Percentiles rank a stretch among this genome's conserved stretches.
phyloP scores from a whole-genome alignment of 1,140 invertebrate species.

The Heterodera schachtii region DNA sequence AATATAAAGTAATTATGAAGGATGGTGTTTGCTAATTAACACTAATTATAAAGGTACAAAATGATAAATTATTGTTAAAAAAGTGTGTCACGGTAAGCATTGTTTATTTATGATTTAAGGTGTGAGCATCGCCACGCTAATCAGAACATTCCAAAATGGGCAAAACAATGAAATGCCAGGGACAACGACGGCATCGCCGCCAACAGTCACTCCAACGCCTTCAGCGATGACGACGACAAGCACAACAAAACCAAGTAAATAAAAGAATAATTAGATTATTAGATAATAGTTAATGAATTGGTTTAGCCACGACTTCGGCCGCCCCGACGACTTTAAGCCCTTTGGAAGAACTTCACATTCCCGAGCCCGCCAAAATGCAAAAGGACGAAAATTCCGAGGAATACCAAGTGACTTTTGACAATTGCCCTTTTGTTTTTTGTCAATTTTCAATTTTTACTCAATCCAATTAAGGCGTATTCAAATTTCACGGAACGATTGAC shows the following conservation, averaged over 20 bases:
- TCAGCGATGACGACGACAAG: not conserved
- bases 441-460: not conserved
- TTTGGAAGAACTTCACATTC: not conserved
- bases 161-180: not conserved
- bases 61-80: too few species aligned
- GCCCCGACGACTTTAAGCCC: not conserved
- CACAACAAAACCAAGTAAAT: not conserved
- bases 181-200: not conserved
- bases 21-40: too few species aligned
- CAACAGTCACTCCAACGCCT: not conserved
- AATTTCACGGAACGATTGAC: slow-evolving; percentile 17
- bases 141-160: not conserved
- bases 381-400: not conserved
- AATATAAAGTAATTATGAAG: too few species aligned
- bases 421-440: not conserved
- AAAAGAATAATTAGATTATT: too few species aligned
- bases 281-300: too few species aligned
- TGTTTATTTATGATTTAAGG: not conserved
- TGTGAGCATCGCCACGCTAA: not conserved
- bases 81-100: too few species aligned
- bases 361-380: not conserved
- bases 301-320: not conserved
- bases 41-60: too few species aligned
- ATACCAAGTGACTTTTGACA: too few species aligned
- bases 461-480: slow-evolving; percentile 10